Conservation (phyloP, 37 sponge, comb jelly and placozoan genomes). For the Mnemiopsis leidyi region DNA sequence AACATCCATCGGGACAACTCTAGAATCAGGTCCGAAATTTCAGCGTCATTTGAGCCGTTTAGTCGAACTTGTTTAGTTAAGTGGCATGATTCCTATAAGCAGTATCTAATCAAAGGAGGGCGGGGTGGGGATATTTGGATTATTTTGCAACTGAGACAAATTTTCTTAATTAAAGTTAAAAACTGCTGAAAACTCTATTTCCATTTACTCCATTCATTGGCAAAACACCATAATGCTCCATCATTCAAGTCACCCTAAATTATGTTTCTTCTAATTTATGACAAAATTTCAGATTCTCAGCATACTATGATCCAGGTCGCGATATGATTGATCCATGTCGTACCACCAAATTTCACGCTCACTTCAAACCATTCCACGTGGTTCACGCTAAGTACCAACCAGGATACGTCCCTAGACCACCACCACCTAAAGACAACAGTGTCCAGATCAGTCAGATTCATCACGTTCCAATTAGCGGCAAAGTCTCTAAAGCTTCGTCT, state of each 20-base stretch:
- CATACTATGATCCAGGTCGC: conserved; percentile 51
- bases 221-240: too few species aligned
- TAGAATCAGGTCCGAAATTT: conserved; percentile 5
- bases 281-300: conserved; percentile 53
- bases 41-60: too few species aligned
- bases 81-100: too few species aligned
- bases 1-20: conserved; percentile 46
- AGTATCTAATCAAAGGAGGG: too few species aligned
- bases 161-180: too few species aligned
- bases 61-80: not conserved
- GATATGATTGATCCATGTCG: conserved; percentile 59
- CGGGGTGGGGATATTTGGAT: too few species aligned
- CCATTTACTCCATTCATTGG: too few species aligned
- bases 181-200: too few species aligned
- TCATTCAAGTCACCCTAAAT: too few species aligned
- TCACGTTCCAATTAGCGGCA: not conserved
- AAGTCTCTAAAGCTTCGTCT: not conserved
- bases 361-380: conserved; percentile 63
- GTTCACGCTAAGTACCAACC: conserved; percentile 48
- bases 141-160: too few species aligned
- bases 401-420: not conserved
- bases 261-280: too few species aligned
- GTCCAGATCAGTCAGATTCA: not conserved
- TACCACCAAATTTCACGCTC: conserved; percentile 42
- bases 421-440: not conserved